Evolutionary conservation across 2,888 invertebrate genomes (phyloP).

Genomic region (Teleogryllus oceanicus): DNA sequence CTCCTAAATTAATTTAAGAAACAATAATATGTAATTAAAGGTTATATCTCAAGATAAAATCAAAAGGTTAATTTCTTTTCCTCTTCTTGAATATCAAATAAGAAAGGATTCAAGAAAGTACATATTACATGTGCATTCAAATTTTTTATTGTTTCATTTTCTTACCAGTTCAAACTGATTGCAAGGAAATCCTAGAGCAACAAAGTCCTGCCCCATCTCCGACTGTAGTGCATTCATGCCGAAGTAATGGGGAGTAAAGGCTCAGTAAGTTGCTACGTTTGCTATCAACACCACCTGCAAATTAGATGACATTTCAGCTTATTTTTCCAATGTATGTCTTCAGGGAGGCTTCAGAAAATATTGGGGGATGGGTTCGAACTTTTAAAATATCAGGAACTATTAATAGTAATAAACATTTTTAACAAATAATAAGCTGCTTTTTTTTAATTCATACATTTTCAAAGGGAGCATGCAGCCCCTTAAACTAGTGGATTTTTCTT

Average conservation of each 20-base stretch:
- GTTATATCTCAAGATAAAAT: neutral
- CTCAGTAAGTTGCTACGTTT: constrained; percentile 53
- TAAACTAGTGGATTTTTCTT: too few species aligned
- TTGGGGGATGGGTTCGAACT: too few species aligned
- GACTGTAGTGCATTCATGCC: constrained; percentile 51
- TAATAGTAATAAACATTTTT: too few species aligned
- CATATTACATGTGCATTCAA: neutral
- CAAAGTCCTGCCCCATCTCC: constrained; percentile 43
- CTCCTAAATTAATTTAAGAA: neutral
- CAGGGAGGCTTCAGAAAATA: too few species aligned
- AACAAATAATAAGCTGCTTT: too few species aligned
- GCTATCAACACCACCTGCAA: constrained; percentile 46
- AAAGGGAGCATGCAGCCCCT: too few species aligned
- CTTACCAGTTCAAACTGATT: constrained; percentile 49
- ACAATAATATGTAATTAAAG: neutral
- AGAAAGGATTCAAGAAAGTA: neutral
- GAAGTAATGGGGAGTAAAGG: constrained; percentile 48
- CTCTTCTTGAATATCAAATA: too few species aligned
- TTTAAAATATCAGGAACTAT: too few species aligned
- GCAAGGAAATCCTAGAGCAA: constrained; percentile 49
- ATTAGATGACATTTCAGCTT: neutral
- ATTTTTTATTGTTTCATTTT: constrained; percentile 3
- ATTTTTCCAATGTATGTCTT: too few species aligned
- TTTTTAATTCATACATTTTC: too few species aligned
- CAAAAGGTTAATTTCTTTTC: neutral